These are phyloP conservation scores for Hyperopisus bebe DNA, from an alignment of 2,113 vertebrate genomes.

Conservation along the genomic window DNA sequence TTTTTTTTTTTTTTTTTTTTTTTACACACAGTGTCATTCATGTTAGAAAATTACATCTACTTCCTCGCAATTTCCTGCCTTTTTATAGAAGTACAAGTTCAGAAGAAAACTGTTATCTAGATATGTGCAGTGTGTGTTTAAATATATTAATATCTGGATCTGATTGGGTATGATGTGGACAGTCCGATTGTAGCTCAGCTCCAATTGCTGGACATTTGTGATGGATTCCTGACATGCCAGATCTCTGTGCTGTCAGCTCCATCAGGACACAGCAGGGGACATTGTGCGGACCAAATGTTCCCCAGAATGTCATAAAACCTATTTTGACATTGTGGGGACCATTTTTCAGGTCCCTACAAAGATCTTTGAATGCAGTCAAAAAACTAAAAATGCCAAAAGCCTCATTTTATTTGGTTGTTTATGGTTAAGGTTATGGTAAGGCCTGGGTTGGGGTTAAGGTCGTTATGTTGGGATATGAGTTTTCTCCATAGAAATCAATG, in stretches of 20 bases:
- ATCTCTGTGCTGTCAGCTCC: neutral
- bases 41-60: neutral
- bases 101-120: neutral
- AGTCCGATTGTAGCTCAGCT: neutral
- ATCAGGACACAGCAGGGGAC: conserved; percentile 1
- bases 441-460: no score
- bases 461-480: no score
- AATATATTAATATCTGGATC: neutral
- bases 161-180: neutral
- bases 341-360: neutral
- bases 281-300: no score
- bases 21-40: neutral
- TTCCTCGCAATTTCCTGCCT: neutral
- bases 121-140: neutral
- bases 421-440: no score
- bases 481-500: no score
- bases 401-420: no score
- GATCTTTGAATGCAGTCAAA: no score
- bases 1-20: neutral
- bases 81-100: neutral
- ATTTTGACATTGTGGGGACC: no score
- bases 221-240: neutral
- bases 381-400: no score
- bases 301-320: no score
- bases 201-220: neutral